These are phyloP conservation scores for Acrocephalus arundinaceus DNA, from an alignment of 2,113 vertebrate species.

Conservation along the genomic window DNA sequence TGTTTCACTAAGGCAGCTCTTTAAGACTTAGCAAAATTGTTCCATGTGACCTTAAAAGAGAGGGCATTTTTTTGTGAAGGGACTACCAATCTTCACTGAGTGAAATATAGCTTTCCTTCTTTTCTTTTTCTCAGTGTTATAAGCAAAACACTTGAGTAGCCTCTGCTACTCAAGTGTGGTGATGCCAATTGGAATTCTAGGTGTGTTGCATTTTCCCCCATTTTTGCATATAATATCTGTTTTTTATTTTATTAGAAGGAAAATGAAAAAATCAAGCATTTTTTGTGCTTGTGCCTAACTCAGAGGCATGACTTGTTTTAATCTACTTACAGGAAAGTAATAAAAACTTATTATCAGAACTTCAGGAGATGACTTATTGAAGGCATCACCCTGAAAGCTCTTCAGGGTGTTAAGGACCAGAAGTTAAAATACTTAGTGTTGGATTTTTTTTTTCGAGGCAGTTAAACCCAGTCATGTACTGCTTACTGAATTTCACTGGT, in stretches of 20 bases:
- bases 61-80: neutral
- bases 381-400: neutral
- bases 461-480: neutral
- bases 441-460: neutral
- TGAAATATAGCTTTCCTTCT: neutral
- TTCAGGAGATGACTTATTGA: neutral
- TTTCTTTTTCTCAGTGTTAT: neutral
- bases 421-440: neutral
- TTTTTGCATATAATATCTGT: neutral
- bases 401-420: neutral
- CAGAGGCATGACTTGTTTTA: neutral
- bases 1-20: neutral
- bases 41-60: neutral
- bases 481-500: neutral
- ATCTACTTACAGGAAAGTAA: neutral
- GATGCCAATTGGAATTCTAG: neutral
- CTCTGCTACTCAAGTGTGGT: neutral
- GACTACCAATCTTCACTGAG: neutral
- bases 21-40: neutral
- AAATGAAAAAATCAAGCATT: neutral
- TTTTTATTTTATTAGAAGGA: neutral
- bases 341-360: neutral
- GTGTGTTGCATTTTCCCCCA: neutral
- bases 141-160: neutral
- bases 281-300: neutral